Percentiles rank a stretch among this genome's conserved stretches.
Conservation (phyloP, 2,888 invertebrate species). For the Eustalomyia histrio region DNA sequence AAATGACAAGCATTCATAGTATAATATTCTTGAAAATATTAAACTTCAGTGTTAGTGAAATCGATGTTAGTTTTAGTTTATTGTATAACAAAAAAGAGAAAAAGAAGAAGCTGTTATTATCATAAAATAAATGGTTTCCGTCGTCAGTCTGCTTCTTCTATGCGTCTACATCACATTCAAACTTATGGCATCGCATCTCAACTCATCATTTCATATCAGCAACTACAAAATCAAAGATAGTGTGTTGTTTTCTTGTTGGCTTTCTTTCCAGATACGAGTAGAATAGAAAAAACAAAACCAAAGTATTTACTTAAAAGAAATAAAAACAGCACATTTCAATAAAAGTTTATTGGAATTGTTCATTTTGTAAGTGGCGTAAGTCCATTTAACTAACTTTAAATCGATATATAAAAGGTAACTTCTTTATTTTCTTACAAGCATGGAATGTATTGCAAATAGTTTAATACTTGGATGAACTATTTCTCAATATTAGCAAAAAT, state of each 20-base stretch:
- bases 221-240: constrained; percentile 30
- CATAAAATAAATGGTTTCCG: constrained; percentile 51
- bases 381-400: too few species aligned
- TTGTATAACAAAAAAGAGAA: constrained; percentile 23
- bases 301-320: neutral
- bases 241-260: constrained; percentile 22
- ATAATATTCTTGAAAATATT: constrained; percentile 19
- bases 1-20: constrained; percentile 32
- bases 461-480: too few species aligned
- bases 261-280: constrained; percentile 4
- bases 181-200: constrained; percentile 28
- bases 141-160: constrained; percentile 55
- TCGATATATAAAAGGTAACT: too few species aligned
- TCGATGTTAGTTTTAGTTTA: constrained; percentile 27
- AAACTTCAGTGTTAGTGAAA: constrained; percentile 22
- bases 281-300: neutral
- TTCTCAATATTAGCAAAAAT: too few species aligned
- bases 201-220: neutral
- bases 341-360: constrained; percentile 59
- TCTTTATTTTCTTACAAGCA: too few species aligned
- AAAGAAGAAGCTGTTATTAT: constrained; percentile 13
- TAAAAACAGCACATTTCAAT: constrained; percentile 28
- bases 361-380: too few species aligned
- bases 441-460: too few species aligned
- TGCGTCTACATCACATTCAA: constrained; percentile 33